These are phyloP conservation scores for Xanthorhoe designata DNA, from an alignment of 2,888 invertebrate species.

Conservation along the genomic window DNA sequence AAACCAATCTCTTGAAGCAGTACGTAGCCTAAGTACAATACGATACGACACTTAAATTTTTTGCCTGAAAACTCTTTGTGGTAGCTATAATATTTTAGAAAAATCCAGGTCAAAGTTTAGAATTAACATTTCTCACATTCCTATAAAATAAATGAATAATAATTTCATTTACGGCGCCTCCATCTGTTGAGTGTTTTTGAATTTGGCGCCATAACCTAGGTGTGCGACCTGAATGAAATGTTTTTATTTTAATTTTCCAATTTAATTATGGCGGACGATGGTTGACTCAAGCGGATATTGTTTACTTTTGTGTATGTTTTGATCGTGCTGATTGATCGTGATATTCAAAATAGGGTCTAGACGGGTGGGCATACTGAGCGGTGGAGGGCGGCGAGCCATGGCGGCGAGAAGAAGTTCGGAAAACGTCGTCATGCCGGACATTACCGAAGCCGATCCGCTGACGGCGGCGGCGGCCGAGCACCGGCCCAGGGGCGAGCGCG, in stretches of 20 bases:
- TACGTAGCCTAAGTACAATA: too few species aligned
- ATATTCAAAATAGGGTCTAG: slow-evolving; percentile 53
- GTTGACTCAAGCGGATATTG: slow-evolving; percentile 54
- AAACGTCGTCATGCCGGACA: slow-evolving; percentile 89
- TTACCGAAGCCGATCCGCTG: slow-evolving; percentile 87
- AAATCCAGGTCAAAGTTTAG: too few species aligned
- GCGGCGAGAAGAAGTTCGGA: slow-evolving; percentile 84
- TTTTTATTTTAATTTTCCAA: slow-evolving; percentile 62
- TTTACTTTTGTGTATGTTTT: slow-evolving; percentile 32
- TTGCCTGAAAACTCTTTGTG: too few species aligned
- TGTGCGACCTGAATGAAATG: slow-evolving; percentile 52
- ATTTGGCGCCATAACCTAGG: slow-evolving; percentile 65
- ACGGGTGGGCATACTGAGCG: slow-evolving; percentile 53
- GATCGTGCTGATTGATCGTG: slow-evolving; percentile 48
- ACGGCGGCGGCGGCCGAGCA: slow-evolving; percentile 86
- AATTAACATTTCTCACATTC: too few species aligned
- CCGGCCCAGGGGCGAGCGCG: slow-evolving; percentile 80
- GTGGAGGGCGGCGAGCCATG: slow-evolving; percentile 71
- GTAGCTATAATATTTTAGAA: too few species aligned
- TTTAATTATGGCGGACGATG: slow-evolving; percentile 70
- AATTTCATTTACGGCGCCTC: not conserved
- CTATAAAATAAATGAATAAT: too few species aligned
- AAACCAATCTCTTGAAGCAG: too few species aligned
- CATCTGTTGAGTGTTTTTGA: slow-evolving; percentile 46
- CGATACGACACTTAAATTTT: too few species aligned